Base-by-base conservation (phyloP, 2,888 invertebrate species). In the Opisthograptis luteolata region DNA sequence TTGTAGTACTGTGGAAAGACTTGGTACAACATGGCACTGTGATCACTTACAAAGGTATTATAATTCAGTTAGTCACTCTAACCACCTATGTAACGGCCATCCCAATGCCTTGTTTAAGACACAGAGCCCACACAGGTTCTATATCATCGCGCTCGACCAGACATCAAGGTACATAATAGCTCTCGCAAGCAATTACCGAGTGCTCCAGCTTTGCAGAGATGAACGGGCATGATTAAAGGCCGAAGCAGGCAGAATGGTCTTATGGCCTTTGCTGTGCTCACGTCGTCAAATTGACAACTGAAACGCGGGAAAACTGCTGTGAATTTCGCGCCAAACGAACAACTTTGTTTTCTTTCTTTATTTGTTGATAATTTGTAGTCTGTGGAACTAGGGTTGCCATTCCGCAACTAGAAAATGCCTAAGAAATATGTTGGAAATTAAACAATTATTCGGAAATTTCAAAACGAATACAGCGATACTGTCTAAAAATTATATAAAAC, bases 131-230 rank as follows among this genome's bases (percentile, higher is more conserved):
- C 25, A 35, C 14, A 27, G n/a, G 12, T 10, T 34, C 20, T 48
- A 31, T 25, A 50, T 27, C 25, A 17, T 56, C 40, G 36, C 37
- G 52, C 45, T 41, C 25, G 40, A 45, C 20, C 40, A 53, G 56
- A 14, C 52, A 40, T 52, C 34, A 43, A 46, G 35, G 47, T 58
- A n/a, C n/a, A n/a, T n/a, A 58, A 57, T 43, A 53, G 60, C 58
- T 9, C 39, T 48, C 34, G 54, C 47, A 58, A 50, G 61, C 61
- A 64, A 64, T 62, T 61, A 63, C 54, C 27, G 49, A 49, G 39
- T 52, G 58, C 44, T 48, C 47, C 44, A 50, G 55, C 48, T 55
- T 44, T 57, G 56, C 45, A 47, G 50, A 50, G 51, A 60, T 56
- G 56, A 47, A 56, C 54, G 54, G 35, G 20, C 56, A 46, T 35